Evolutionary conservation across 2,888 invertebrate genomes (phyloP).

Genomic region (Colletes collaris): DNA sequence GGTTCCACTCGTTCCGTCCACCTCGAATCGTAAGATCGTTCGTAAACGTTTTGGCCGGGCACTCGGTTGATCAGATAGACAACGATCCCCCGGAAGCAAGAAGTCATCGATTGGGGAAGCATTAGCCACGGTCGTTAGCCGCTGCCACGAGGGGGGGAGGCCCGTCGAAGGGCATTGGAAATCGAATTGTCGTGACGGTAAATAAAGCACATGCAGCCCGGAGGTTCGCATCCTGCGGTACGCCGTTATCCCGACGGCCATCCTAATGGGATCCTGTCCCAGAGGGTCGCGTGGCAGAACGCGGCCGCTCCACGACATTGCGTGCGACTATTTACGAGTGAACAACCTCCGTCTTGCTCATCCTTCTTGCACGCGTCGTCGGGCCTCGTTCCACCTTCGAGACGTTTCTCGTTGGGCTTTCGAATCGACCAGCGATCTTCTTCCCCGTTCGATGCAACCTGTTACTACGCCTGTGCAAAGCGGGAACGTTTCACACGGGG

Average conservation of each 20-base stretch:
- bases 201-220: conserved; percentile 40
- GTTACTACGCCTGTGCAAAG: conserved; percentile 5
- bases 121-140: conserved; percentile 63
- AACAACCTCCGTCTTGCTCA: conserved; percentile 52
- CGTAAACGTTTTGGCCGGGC: background rate
- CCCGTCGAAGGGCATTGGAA: conserved; percentile 47
- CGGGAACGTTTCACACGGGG: too few species aligned
- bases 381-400: conserved; percentile 17
- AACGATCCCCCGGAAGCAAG: conserved; percentile 19
- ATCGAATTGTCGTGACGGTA: conserved; percentile 59
- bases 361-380: conserved; percentile 56
- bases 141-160: background rate
- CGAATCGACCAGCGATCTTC: conserved; percentile 29
- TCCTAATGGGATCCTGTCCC: conserved; percentile 63
- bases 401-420: conserved; percentile 15
- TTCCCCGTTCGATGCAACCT: conserved; percentile 42
- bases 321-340: conserved; percentile 65
- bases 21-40: too few species aligned
- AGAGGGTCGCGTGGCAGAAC: conserved; percentile 63
- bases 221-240: conserved; percentile 55
- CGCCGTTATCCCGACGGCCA: conserved; percentile 52
- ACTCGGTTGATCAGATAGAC: conserved; percentile 4
- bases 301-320: conserved; percentile 56
- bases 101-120: conserved; percentile 51
- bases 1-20: too few species aligned